These are phyloP conservation scores for Mus caroli DNA, from an alignment of 2,797 vertebrate species.

Conservation along the genomic window DNA sequence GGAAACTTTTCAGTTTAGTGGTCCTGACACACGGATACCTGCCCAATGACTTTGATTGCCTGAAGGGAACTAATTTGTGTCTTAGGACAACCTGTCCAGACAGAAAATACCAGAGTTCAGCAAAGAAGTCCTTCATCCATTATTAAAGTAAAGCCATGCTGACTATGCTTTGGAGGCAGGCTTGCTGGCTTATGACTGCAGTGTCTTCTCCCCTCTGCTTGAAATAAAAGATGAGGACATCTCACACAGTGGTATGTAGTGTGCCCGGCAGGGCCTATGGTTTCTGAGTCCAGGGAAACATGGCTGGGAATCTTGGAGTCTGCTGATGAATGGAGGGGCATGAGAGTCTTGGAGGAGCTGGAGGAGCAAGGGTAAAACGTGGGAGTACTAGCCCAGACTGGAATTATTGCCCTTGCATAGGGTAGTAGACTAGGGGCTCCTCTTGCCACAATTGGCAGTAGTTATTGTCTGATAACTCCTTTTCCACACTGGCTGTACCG, in stretches of 20 bases:
- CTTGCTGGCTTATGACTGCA: not conserved
- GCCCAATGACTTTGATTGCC: not conserved
- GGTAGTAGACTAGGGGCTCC: too few species aligned
- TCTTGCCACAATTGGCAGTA: not conserved
- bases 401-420: not conserved
- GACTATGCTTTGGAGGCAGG: not conserved
- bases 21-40: not conserved
- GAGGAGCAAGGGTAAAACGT: not conserved
- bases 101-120: not conserved
- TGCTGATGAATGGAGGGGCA: not conserved
- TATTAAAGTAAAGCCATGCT: not conserved
- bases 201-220: not conserved
- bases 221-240: not conserved
- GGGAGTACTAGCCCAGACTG: not conserved
- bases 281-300: not conserved
- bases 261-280: not conserved
- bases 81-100: too few species aligned
- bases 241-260: not conserved
- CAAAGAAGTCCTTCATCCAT: not conserved
- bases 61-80: not conserved
- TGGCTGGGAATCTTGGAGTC: not conserved
- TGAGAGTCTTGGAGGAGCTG: not conserved
- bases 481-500: not conserved
- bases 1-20: fast-evolving
- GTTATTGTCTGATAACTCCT: not conserved